A percentile compares a stretch with the other conserved stretches of the same genome.
Conservation (phyloP, 2,797 vertebrate genomes). For the Parauchenoglanis ngamensis region DNA sequence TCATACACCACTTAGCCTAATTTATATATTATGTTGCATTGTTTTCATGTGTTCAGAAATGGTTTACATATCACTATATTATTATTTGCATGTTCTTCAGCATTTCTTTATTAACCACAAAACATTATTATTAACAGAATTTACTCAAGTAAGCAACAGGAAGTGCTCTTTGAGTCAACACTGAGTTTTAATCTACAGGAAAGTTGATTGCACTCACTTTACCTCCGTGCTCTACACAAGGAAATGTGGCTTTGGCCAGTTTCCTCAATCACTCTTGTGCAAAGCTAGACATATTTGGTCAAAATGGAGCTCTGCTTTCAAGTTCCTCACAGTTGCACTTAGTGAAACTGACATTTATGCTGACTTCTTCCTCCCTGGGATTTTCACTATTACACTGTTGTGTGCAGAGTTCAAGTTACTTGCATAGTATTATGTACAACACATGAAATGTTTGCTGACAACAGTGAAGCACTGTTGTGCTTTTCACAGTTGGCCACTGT, state of each 20-base stretch:
- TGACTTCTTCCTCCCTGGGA: background rate
- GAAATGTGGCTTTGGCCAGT: conserved; percentile 43
- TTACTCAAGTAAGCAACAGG: conserved; percentile 29
- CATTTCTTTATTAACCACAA: background rate
- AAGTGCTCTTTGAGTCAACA: conserved; percentile 22
- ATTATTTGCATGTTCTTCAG: background rate
- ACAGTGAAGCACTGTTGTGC: background rate
- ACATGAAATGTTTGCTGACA: background rate
- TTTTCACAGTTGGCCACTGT: background rate
- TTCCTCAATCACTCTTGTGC: conserved; percentile 41
- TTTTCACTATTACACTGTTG: background rate
- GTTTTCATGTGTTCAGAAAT: background rate
- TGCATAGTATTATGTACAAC: background rate
- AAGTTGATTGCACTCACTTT: conserved; percentile 4
- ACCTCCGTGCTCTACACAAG: conserved; percentile 25
- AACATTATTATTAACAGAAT: background rate
- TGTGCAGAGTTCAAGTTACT: background rate
- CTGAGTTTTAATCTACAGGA: conserved; percentile 16
- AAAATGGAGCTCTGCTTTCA: conserved; percentile 17
- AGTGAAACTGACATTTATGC: background rate
- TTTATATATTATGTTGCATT: background rate
- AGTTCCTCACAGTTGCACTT: conserved; percentile 27
- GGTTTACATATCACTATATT: background rate
- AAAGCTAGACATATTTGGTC: conserved; percentile 49
- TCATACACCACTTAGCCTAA: background rate